Evolutionary conservation across 2,888 invertebrate species (phyloP), one percentile per base, ranked within the genome.

Genomic region (Neoascia interrupta): DNA sequence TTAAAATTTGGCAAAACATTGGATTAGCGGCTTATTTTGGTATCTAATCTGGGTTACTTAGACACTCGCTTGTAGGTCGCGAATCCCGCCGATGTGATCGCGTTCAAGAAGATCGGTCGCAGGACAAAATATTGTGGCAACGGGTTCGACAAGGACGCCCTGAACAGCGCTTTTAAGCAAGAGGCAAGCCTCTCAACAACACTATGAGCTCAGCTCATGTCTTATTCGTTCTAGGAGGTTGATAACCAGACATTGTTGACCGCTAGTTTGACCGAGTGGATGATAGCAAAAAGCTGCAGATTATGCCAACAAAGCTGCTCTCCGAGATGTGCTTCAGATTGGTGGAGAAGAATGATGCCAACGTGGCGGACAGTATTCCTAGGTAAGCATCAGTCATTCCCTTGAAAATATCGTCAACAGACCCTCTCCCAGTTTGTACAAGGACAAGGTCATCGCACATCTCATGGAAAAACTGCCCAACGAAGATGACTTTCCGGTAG

Each of bases 31-130:
- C n/a, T n/a, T n/a, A n/a, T n/a, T n/a, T n/a, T n/a, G n/a, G n/a
- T n/a, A n/a, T n/a, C n/a, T n/a, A n/a, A n/a, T n/a, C n/a, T n/a
- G n/a, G n/a, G n/a, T n/a, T n/a, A n/a, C n/a, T n/a, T 26, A 5
- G 1, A 45, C 16, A n/a, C 21, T 66, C 10, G 10, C 2, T 56
- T 73, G 1, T n/a, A 84, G 83, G 93, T 97, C 0, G 97, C 97
- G 0, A 98, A 99, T 89, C 93, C 95, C 0, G 92, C 92, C 74
- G 96, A 97, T 82, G 91, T 97, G 82, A 88, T 98, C 8, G 87
- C 92, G 41, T 94, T 96, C 86, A 92, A 92, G 82, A 91, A 91
- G 72, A 90, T 91, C 73, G 90, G 83, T 0, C 85, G 83, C n/a
- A 84, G 83, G 2, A 69, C 73, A 1, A 87, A 87, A 53, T 53